Conservation (phyloP, 2,113 vertebrate genomes). For the Isichthys henryi region DNA sequence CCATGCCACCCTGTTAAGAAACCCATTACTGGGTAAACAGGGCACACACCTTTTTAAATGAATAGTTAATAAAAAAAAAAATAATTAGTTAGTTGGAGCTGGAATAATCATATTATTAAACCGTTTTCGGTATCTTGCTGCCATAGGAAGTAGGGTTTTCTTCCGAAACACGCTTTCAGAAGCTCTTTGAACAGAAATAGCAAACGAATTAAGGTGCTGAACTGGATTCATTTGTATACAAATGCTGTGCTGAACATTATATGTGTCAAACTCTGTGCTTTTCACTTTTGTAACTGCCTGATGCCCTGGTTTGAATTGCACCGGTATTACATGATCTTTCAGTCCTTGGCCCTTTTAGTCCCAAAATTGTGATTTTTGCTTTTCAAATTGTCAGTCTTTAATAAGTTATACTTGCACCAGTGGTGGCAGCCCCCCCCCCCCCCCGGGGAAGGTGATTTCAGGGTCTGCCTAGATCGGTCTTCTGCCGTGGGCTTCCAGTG, state of each 20-base stretch:
- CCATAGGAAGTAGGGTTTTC: not conserved
- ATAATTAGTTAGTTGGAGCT: no score
- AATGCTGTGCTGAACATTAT: not conserved
- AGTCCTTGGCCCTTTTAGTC: not conserved
- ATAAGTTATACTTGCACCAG: not conserved
- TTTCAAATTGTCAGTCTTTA: not conserved
- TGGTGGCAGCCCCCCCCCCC: not conserved
- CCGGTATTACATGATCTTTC: not conserved
- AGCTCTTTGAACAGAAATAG: not conserved
- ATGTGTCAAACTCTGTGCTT: not conserved
- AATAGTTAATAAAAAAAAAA: no score
- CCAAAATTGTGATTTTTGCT: not conserved
- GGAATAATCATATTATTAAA: not conserved
- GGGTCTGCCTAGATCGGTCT: not conserved
- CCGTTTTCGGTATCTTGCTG: not conserved
- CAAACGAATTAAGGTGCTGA: not conserved
- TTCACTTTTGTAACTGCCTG: not conserved
- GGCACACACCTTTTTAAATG: not conserved
- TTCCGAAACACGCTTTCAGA: not conserved
- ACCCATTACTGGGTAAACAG: not conserved
- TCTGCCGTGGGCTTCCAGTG: not conserved
- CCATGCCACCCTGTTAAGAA: no score
- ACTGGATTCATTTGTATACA: not conserved
- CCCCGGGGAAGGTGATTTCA: not conserved
- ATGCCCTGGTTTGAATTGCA: not conserved